phyloP scores from a whole-genome alignment of 2,113 vertebrate species.

The Paramisgurnus dabryanus region DNA sequence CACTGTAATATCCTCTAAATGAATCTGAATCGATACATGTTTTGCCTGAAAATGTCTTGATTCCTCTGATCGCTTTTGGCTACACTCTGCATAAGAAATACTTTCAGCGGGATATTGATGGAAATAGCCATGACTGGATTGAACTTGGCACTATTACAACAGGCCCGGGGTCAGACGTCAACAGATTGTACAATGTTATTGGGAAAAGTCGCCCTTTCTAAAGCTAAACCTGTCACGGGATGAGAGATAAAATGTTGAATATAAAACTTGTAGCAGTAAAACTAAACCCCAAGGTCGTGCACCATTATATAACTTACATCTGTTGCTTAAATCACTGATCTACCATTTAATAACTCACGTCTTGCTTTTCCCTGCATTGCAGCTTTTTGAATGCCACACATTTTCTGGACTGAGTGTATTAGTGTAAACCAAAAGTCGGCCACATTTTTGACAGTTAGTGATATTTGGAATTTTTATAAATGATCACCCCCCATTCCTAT shows the following conservation, averaged over 20 bases:
- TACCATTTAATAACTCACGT: neutral
- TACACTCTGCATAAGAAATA: slow-evolving; percentile 20
- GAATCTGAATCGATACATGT: slow-evolving; percentile 44
- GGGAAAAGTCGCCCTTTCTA: slow-evolving; percentile 2
- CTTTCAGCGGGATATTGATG: slow-evolving; percentile 22
- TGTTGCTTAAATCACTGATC: neutral
- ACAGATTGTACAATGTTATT: slow-evolving; percentile 7
- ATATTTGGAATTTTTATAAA: no score
- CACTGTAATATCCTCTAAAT: slow-evolving; percentile 53
- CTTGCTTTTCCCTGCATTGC: no score
- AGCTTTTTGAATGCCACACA: no score
- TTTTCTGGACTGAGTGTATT: no score
- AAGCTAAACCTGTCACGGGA: neutral
- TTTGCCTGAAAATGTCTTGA: slow-evolving; percentile 29
- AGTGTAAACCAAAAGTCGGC: no score
- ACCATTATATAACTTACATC: neutral
- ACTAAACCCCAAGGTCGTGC: neutral
- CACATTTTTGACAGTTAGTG: no score
- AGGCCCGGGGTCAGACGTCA: slow-evolving; percentile 22
- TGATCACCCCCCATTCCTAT: no score
- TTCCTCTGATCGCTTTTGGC: slow-evolving; percentile 34
- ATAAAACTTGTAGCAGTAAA: slow-evolving; percentile 1
- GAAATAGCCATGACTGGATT: neutral
- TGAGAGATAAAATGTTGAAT: neutral
- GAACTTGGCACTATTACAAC: neutral